Base-by-base conservation (phyloP, 1,140 invertebrate species). In the Parasteatoda tepidariorum region DNA sequence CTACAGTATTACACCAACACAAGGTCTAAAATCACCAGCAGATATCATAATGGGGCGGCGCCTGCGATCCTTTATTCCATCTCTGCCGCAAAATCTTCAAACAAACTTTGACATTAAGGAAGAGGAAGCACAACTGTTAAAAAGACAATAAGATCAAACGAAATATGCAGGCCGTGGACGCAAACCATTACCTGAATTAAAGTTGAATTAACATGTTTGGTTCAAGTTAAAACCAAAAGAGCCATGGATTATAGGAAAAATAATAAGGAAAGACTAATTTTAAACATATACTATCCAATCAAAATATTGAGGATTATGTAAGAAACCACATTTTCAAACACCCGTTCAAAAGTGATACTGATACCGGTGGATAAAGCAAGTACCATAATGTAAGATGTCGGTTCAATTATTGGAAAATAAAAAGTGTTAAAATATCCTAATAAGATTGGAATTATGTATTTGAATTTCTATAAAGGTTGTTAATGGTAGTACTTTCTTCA, bases 11-110 rank as follows among this genome's bases (percentile, higher is more conserved):
- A 41, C 33, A n/a, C 79, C 79, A 30, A 11, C 55, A 55, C 34
- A 57, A 15, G 70, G 31, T 5, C 13, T 83, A 6, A 4, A 3
- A 5, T 71, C 67, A 22, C 79, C 79, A 26, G 24, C 79, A 26
- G 67, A 83, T 33, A 26, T 83, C 18, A 22, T 83, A 33, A 83
- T 83, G 79, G 67, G 79, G 13, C 34, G 79, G 18, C 34, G 70
- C 4, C 28, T 83, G 28, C 54, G 67, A 31, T 48, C 38, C 11
- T 67, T 79, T 26, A 26, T 71, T 7, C 68, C 41, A 55, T 55
- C 41, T 22, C 57, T 41, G 7, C 7, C 73, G 28, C 22, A n/a
- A 18, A 18, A 33, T 9, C 30, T 62, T 7, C 34, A 38, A 68
- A 31, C 34, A 64, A 11, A 24, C 22, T 61, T 61, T 24, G 57